phyloP scores from a whole-genome alignment of 2,888 invertebrate species.

The Polyommatus iphigenia region DNA sequence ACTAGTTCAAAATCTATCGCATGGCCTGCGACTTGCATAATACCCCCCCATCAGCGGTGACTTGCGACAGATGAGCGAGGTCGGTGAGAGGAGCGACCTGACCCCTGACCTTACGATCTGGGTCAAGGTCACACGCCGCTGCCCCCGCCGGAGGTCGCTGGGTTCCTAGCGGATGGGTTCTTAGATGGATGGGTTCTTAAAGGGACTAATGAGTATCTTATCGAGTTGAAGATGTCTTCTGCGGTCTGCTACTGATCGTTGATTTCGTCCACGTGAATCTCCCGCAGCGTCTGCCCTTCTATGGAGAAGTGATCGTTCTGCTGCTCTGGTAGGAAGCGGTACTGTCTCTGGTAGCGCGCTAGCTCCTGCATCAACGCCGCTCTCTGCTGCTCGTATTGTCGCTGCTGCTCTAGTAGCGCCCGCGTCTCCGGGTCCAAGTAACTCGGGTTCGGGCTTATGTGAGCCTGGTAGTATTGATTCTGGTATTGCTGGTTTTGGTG shows the following conservation, averaged over 20 bases:
- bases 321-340: constrained; percentile 50
- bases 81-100: constrained; percentile 25
- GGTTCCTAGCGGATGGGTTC: neutral
- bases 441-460: neutral
- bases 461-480: constrained; percentile 36
- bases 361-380: constrained; percentile 45
- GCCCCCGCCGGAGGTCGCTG: constrained; percentile 23
- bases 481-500: constrained; percentile 39
- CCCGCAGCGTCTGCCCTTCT: constrained; percentile 11
- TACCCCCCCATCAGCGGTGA: neutral
- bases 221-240: neutral
- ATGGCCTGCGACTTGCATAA: neutral
- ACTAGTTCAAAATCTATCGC: constrained; percentile 5
- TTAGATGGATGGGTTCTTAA: neutral
- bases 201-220: neutral
- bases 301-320: constrained; percentile 32
- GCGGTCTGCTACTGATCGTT: neutral
- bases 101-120: constrained; percentile 44
- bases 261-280: neutral
- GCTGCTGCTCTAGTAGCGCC: constrained; percentile 49
- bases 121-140: constrained; percentile 67
- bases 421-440: constrained; percentile 42
- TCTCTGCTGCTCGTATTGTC: constrained; percentile 48
- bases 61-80: constrained; percentile 17
- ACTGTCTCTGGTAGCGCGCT: constrained; percentile 48